Evolutionary conservation across 1,140 invertebrate genomes (phyloP).

Genomic region (Hestina assimilis): DNA sequence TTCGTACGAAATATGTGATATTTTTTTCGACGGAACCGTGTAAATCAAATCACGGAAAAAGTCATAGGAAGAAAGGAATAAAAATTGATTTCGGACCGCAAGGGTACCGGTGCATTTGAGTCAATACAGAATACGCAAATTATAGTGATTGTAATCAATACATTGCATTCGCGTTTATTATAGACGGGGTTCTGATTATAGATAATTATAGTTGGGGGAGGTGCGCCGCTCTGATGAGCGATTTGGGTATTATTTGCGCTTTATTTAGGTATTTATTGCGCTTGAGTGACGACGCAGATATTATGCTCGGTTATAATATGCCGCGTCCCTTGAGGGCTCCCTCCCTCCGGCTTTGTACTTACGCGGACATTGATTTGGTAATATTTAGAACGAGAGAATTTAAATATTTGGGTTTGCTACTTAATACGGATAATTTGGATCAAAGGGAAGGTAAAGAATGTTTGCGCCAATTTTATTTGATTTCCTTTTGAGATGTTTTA

Average conservation of each 20-base stretch:
- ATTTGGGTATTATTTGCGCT: slow-evolving; percentile 80
- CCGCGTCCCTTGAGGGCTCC: slow-evolving; percentile 55
- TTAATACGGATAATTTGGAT: slow-evolving; percentile 22
- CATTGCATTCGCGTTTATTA: slow-evolving; percentile 56
- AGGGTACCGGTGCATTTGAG: slow-evolving; percentile 21
- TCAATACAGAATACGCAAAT: slow-evolving; percentile 42
- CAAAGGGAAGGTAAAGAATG: neutral
- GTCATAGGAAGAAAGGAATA: slow-evolving; percentile 25
- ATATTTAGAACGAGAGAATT: slow-evolving; percentile 41
- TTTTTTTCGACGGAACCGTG: slow-evolving; percentile 14
- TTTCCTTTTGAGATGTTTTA: neutral
- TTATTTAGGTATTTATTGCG: slow-evolving; percentile 80
- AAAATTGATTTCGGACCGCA: slow-evolving; percentile 29
- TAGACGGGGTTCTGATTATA: slow-evolving; percentile 68
- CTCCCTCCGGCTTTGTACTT: slow-evolving; percentile 46
- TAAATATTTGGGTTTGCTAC: slow-evolving; percentile 35
- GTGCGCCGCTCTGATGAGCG: slow-evolving; percentile 70
- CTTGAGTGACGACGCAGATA: slow-evolving; percentile 78
- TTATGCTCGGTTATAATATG: slow-evolving; percentile 65
- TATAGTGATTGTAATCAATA: slow-evolving; percentile 63
- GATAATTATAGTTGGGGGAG: slow-evolving; percentile 73
- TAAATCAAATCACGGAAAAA: slow-evolving; percentile 29
- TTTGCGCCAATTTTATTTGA: neutral
- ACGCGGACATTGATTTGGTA: slow-evolving; percentile 54
- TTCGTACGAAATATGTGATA: slow-evolving; percentile 22